Conservation (phyloP, 2,888 invertebrate species). For the Linyphia triangularis region DNA sequence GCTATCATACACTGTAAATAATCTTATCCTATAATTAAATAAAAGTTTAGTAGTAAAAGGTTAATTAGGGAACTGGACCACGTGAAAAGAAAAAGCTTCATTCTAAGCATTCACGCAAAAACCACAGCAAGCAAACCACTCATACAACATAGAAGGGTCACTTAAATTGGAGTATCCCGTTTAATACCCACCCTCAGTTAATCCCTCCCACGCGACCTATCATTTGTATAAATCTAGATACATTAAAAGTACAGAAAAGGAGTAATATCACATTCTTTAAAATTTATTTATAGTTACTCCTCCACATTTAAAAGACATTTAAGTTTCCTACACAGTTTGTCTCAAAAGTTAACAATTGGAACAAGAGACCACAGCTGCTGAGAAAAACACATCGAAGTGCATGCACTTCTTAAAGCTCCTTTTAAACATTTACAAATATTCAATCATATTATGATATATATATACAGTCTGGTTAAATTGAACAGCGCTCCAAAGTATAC, state of each 20-base stretch:
- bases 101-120: conserved; percentile 26
- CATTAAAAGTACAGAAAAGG: conserved; percentile 72
- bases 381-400: conserved; percentile 46
- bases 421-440: conserved; percentile 44
- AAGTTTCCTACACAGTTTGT: conserved; percentile 55
- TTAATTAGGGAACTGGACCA: conserved; percentile 16
- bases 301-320: conserved; percentile 67
- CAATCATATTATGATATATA: conserved; percentile 61
- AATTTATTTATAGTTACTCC: conserved; percentile 60
- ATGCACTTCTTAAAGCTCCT: conserved; percentile 48
- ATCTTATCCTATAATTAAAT: too few species aligned
- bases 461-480: conserved; percentile 52
- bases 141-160: conserved; percentile 65
- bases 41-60: too few species aligned
- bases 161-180: conserved; percentile 48
- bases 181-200: conserved; percentile 51
- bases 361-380: conserved; percentile 59
- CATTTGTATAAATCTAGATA: conserved; percentile 71
- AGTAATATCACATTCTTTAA: conserved; percentile 66
- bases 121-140: conserved; percentile 34
- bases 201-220: conserved; percentile 71
- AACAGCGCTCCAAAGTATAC: neutral
- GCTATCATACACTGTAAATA: too few species aligned
- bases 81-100: conserved; percentile 45
- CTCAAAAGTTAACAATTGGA: conserved; percentile 70